A percentile compares a stretch with the other conserved stretches of the same genome.
phyloP scores from a whole-genome alignment of 2,888 invertebrate species.

The Ichneumon xanthorius region DNA sequence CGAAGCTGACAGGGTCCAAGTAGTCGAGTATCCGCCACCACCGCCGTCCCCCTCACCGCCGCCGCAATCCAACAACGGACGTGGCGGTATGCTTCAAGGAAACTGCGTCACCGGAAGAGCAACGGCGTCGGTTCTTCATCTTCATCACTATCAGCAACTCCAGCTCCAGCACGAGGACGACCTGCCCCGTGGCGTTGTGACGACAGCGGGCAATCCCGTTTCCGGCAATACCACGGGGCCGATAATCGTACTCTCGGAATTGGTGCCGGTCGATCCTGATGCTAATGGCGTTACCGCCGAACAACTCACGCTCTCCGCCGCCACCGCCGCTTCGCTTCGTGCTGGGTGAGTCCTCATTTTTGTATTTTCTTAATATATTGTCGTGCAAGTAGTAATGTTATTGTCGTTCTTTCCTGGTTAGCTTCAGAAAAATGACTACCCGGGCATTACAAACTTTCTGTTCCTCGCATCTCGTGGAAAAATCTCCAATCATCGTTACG shows the following conservation, averaged over 20 bases:
- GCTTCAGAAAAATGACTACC: background rate
- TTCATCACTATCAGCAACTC: constrained; percentile 86
- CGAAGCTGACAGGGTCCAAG: constrained; percentile 87
- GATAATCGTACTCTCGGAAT: constrained; percentile 90
- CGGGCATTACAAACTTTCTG: background rate
- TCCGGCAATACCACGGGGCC: constrained; percentile 86
- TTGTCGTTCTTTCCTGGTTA: no score
- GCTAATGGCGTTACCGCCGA: constrained; percentile 74
- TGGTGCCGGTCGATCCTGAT: constrained; percentile 89
- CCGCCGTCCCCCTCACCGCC: constrained; percentile 84
- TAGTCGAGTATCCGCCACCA: constrained; percentile 83
- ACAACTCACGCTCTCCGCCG: constrained; percentile 80
- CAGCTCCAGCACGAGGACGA: constrained; percentile 86
- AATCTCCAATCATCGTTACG: background rate
- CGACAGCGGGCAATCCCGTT: constrained; percentile 76
- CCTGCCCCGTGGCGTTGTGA: constrained; percentile 82
- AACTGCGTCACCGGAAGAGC: constrained; percentile 85
- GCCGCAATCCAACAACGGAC: constrained; percentile 85
- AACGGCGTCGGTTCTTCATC: constrained; percentile 85
- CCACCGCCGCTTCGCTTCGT: constrained; percentile 77
- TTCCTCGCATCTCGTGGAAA: background rate
- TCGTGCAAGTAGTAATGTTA: no score
- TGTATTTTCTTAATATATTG: no score
- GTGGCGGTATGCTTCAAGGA: constrained; percentile 85
- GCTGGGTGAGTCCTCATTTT: constrained; percentile 78